phyloP scores from a whole-genome alignment of 2,113 vertebrate genomes.

The Dicerorhinus sumatrensis region DNA sequence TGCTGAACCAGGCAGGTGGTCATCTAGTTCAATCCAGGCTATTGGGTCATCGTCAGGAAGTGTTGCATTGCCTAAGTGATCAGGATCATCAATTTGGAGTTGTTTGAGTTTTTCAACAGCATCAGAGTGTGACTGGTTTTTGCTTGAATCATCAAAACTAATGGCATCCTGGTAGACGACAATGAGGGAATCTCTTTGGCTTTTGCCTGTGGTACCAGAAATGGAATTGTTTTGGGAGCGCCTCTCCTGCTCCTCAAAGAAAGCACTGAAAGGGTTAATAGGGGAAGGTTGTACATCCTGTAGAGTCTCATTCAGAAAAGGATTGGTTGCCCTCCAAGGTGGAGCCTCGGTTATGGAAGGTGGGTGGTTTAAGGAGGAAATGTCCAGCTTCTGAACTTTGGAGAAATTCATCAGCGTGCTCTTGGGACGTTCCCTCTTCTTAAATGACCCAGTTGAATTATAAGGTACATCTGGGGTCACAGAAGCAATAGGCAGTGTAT shows the following conservation, averaged over 20 bases:
- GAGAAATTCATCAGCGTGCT: constrained; percentile 88
- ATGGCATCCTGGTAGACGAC: constrained; percentile 87
- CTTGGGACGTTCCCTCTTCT: constrained; percentile 89
- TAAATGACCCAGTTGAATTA: constrained; percentile 84
- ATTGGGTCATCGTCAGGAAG: constrained; percentile 89
- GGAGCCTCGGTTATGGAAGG: constrained; percentile 84
- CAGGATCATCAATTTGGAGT: constrained; percentile 90
- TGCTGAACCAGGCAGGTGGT: constrained; percentile 74
- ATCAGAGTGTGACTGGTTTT: constrained; percentile 81
- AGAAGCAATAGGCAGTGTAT: constrained; percentile 78
- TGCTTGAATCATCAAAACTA: constrained; percentile 84
- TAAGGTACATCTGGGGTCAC: constrained; percentile 79
- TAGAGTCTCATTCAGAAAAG: constrained; percentile 92
- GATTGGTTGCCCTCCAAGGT: constrained; percentile 92
- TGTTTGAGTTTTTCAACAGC: constrained; percentile 91
- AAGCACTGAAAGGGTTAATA: constrained; percentile 94
- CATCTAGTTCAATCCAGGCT: constrained; percentile 82
- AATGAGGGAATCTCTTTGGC: constrained; percentile 88
- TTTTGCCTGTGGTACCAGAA: constrained; percentile 80
- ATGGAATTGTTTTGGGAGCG: constrained; percentile 85
- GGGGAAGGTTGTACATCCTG: constrained; percentile 91
- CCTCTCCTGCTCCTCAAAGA: constrained; percentile 89
- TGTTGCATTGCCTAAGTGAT: constrained; percentile 75
- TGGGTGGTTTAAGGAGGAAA: constrained; percentile 86
- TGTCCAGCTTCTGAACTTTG: constrained; percentile 88